phyloP scores from a whole-genome alignment of 2,797 vertebrate genomes.

The Enteromius afrohamiltoni region DNA sequence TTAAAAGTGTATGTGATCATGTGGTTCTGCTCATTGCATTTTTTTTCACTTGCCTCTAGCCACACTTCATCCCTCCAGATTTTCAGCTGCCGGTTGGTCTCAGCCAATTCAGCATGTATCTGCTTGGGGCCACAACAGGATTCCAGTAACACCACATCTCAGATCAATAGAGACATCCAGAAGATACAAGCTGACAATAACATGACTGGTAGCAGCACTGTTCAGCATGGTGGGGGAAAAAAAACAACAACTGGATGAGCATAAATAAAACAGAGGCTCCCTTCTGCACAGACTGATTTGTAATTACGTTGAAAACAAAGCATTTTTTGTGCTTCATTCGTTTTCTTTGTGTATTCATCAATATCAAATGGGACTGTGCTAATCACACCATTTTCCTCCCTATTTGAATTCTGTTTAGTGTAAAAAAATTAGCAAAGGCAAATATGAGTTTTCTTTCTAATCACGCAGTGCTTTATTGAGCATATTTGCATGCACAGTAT shows the following conservation, averaged over 20 bases:
- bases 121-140: slow-evolving; percentile 48
- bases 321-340: slow-evolving; percentile 41
- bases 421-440: slow-evolving; percentile 37
- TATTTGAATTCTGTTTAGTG: slow-evolving; percentile 34
- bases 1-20: slow-evolving; percentile 43
- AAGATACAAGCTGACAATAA: slow-evolving; percentile 54
- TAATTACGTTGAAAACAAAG: slow-evolving; percentile 59
- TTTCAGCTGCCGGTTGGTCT: slow-evolving; percentile 45
- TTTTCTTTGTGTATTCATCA: slow-evolving; percentile 34
- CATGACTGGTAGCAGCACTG: slow-evolving; percentile 34
- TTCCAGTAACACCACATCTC: slow-evolving; percentile 46
- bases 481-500: not conserved
- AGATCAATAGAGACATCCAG: slow-evolving; percentile 58
- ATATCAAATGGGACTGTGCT: slow-evolving; percentile 43
- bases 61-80: slow-evolving; percentile 49
- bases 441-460: slow-evolving; percentile 30
- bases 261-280: slow-evolving; percentile 55
- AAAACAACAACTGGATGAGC: slow-evolving; percentile 46
- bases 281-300: slow-evolving; percentile 46
- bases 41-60: slow-evolving; percentile 42
- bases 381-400: slow-evolving; percentile 30
- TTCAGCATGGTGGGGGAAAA: not conserved
- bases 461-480: slow-evolving; percentile 12
- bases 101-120: slow-evolving; percentile 51
- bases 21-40: slow-evolving; percentile 9